Evolutionary conservation across 2,113 vertebrate genomes (phyloP), one percentile per base, ranked within the genome.

Genomic region (Sceloporus tristichus): DNA sequence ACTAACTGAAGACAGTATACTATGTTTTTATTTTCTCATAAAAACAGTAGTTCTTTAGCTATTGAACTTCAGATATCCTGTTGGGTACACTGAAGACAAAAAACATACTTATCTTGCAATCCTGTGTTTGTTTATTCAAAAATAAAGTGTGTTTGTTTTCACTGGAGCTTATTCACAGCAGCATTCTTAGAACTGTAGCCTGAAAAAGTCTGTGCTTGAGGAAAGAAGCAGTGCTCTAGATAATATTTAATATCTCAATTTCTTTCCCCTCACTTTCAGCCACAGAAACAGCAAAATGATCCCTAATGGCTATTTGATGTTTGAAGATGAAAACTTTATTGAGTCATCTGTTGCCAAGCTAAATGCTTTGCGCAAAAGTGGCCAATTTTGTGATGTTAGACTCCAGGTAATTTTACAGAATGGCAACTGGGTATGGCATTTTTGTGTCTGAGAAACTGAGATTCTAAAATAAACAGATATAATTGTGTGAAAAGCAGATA

Each of bases 271-370:
- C 7, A 0, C 62, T 23, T 95, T 81, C 88, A 96, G 96, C 87
- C 91, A 95, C 85, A 90, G 88, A 93, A 91, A 81, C 87, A 87
- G 90, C 93, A 99, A 97, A 95, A 99, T 99, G 99, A 98, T 98
- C 97, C 98, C 98, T 91, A 99, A 99, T 75, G 99, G 99, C 87
- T 99, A 98, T 98, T 96, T 99, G 95, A 98, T 99, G 97, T 99
- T 99, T 91, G 98, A 99, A 95, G 99, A 99, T 87, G 98, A 99
- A 94, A 99, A 98, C 95, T 99, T 99, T 95, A 98, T 99, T 38
- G 99, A 99, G 92, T 99, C 98, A 18, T 99, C 99, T 13, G 98
- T 99, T 96, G 99, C 98, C 96, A 99, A 99, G 96, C 98, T 99
- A 97, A 99, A 99, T 3, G 98, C 99, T 92, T 97, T 99, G 93